A percentile compares a stretch with the other conserved stretches of the same genome.
phyloP scores from a whole-genome alignment of 1,140 invertebrate genomes.

The Drosophila albomicans region DNA sequence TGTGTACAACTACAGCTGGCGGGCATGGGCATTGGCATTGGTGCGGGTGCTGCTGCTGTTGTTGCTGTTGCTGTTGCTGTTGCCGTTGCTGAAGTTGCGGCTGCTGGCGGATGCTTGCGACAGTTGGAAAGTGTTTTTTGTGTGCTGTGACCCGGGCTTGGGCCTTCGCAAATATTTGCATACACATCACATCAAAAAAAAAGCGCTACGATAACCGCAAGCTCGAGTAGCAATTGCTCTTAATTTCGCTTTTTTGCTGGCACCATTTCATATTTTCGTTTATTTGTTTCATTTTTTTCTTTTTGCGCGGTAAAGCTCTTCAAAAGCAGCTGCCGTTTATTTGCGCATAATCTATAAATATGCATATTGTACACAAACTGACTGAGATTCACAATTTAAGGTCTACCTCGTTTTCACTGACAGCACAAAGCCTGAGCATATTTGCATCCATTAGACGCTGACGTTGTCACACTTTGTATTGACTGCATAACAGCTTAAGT shows the following conservation, averaged over 20 bases:
- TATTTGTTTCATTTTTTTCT: constrained; percentile 14
- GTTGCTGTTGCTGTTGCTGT: constrained; percentile 40
- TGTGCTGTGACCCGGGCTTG: constrained; percentile 34
- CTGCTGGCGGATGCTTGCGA: constrained; percentile 71
- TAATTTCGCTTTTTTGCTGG: constrained; percentile 65
- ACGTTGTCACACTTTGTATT: background rate
- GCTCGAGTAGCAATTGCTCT: constrained; percentile 81
- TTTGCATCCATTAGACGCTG: constrained; percentile 13
- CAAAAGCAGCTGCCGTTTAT: constrained; percentile 12
- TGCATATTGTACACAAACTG: constrained; percentile 8
- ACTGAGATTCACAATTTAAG: constrained; percentile 20
- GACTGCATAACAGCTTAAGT: constrained; percentile 1
- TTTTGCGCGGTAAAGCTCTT: constrained; percentile 4
- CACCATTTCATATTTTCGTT: constrained; percentile 55
- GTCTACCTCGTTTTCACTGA: constrained; percentile 2
- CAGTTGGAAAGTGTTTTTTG: constrained; percentile 76
- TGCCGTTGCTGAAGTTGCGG: constrained; percentile 58
- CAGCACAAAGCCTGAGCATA: background rate
- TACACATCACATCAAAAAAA: constrained; percentile 33
- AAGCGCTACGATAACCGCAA: constrained; percentile 47
- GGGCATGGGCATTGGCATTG: constrained; percentile 58
- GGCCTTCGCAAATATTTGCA: constrained; percentile 73
- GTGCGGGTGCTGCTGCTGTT: constrained; percentile 43
- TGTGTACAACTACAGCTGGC: constrained; percentile 40
- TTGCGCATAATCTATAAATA: constrained; percentile 37